Percentiles rank a stretch among this genome's conserved stretches.
Evolutionary conservation across 2,797 vertebrate species (phyloP).

Genomic region (Atherinosoma microstoma): DNA sequence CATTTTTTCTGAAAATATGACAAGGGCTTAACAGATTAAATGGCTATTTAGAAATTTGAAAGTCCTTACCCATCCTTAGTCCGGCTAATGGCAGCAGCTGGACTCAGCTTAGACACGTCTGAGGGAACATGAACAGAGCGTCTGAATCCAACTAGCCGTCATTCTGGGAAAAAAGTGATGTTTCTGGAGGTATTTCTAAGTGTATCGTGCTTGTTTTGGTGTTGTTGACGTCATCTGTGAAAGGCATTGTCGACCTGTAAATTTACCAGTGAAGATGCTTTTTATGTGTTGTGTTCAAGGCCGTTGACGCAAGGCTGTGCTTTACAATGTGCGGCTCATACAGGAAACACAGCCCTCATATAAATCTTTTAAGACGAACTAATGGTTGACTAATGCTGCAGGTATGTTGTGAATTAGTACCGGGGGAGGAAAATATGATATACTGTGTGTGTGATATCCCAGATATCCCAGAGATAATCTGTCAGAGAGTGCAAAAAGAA

Average conservation of each 20-base stretch:
- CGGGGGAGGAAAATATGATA: neutral
- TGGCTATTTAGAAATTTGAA: too few relatives aligned
- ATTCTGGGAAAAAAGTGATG: too few relatives aligned
- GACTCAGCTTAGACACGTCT: too few relatives aligned
- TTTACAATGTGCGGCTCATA: slow-evolving; percentile 17
- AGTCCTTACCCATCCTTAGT: too few relatives aligned
- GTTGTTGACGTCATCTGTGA: too few relatives aligned
- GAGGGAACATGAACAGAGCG: too few relatives aligned
- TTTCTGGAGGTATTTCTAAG: too few relatives aligned
- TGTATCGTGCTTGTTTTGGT: too few relatives aligned
- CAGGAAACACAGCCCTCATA: neutral
- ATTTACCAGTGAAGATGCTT: slow-evolving; percentile 8
- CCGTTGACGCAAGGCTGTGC: neutral
- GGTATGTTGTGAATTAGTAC: slow-evolving; percentile 48
- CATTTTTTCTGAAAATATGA: too few relatives aligned
- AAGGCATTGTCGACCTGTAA: neutral
- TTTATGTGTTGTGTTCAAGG: slow-evolving; percentile 15
- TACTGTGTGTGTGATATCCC: slow-evolving; percentile 16
- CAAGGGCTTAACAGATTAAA: too few relatives aligned
- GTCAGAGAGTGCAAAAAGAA: slow-evolving; percentile 1
- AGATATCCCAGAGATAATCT: slow-evolving; percentile 4
- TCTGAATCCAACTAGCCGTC: too few relatives aligned
- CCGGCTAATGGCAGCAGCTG: too few relatives aligned
- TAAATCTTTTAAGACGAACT: slow-evolving; percentile 32
- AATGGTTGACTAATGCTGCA: slow-evolving; percentile 37